Evolutionary conservation across 2,113 vertebrate genomes (phyloP), one percentile per base, ranked within the genome.

Genomic region (Mobula birostris): DNA sequence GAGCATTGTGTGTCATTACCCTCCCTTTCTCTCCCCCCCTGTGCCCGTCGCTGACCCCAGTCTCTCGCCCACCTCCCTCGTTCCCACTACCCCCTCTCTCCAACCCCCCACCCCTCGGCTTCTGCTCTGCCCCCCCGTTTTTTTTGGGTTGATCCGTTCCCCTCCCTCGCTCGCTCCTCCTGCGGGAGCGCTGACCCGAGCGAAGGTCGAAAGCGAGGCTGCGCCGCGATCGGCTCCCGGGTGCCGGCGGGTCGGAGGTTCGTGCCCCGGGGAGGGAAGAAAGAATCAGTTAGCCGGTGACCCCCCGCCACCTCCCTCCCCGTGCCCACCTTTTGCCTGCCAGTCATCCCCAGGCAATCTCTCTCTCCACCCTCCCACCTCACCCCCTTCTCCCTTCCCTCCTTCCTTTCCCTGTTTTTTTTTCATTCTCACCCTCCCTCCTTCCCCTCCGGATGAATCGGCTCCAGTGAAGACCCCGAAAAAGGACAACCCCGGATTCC

Each of bases 401-500:
- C 9, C 14, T 6, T 27, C 0, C 48, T n/a, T 66, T 24, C 66
- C 90, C 70, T 48, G 48, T 68, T 63, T 68, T 92, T 61, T 68
- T 92, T 11, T 21, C 61, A 17, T 66, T 61, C 90, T 15, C 61
- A 17, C 66, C 32, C n/a, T 29, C n/a, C 68, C 48, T 48, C 48
- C 48, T 48, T 7, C 32, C n/a, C 90, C 15, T 17, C 24, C 24
- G 36, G 68, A 48, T 93, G 90, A 36, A 74, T 90, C 85, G 85
- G 66, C 29, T 90, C 85, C 85, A 24, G 68, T 72, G 90, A 74
- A 93, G 36, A 93, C 14, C 85, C n/a, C 85, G 85, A 90, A 66
- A 48, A 66, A 98, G 97, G 96, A 97, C 97, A 97, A 97, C 97
- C 96, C 97, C 96, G 97, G 97, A 97, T 95, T 95, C 96, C 94